Evolutionary conservation across 2,113 vertebrate species (phyloP), one percentile per base, ranked within the genome.

Genomic region (Myrmecophaga tridactyla): DNA sequence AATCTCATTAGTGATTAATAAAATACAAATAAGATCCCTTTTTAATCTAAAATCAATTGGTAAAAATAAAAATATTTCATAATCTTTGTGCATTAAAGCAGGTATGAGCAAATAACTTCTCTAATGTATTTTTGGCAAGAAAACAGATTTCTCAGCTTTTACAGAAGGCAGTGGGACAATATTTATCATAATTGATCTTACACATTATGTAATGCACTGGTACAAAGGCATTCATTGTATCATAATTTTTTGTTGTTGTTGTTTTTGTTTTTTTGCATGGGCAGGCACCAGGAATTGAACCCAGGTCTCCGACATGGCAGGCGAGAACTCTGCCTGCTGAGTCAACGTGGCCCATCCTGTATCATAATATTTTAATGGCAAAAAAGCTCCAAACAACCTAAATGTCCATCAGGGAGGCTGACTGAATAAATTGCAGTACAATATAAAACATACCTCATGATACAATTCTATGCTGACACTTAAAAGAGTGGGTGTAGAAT

Each of bases 31-130:
- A 60, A 63, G 34, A 46, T 4, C 17, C 20, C 21, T 21, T 36
- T 62, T 72, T 62, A 56, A 70, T 85, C 70, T 58, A 62, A 83
- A 5, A 78, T 29, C 65, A 75, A 48, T 9, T 10, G 20, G 17
- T 43, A 63, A 82, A 90, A 63, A 84, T 48, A 62, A 69, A 95
- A 93, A n/a, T n/a, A 84, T 48, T 53, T 84, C 29, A 1, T 23
- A 43, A 39, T 63, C 7, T 34, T 53, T 29, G 6, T 31, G 12
- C 53, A 85, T 39, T 46, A 78, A 84, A 60, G 39, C 25, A 51
- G 43, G 21, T 43, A 25, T 3, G 20, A 34, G 18, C 23, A 85
- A 91, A 46, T 2, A 58, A 77, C 0, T 23, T 58, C 36, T 58
- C 53, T 69, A 86, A 53, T 10, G 69, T 14, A 41, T 4, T 34